phyloP scores from a whole-genome alignment of 2,888 invertebrate genomes.

The Glaucopsyche alexis region DNA sequence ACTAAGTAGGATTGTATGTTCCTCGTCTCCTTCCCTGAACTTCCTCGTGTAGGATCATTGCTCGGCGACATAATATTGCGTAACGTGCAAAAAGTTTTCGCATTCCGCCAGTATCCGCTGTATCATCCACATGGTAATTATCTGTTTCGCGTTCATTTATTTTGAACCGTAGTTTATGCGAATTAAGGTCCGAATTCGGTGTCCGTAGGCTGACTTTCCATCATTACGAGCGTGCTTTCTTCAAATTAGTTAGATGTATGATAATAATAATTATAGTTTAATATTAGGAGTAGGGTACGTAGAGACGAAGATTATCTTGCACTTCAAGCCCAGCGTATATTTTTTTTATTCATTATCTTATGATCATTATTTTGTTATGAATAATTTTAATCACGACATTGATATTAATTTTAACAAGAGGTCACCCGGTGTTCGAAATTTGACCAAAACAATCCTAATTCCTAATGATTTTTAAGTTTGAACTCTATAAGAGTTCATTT shows the following conservation, averaged over 20 bases:
- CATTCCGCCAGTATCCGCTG: constrained; percentile 10
- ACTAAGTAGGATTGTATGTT: too few species aligned
- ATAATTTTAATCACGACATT: too few species aligned
- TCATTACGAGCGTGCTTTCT: constrained; percentile 17
- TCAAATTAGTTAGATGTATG: constrained; percentile 18
- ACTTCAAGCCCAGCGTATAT: neutral
- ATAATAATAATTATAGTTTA: constrained; percentile 3
- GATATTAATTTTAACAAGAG: too few species aligned
- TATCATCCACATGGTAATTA: constrained; percentile 17
- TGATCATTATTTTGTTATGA: too few species aligned
- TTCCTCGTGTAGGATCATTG: neutral
- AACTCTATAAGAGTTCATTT: too few species aligned
- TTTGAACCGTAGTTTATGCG: neutral
- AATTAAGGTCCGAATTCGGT: neutral
- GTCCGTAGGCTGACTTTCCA: neutral
- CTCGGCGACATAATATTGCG: neutral
- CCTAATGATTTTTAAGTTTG: too few species aligned
- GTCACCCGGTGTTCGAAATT: too few species aligned
- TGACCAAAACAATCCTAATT: too few species aligned
- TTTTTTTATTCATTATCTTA: too few species aligned
- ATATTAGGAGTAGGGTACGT: neutral
- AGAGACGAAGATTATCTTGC: neutral
- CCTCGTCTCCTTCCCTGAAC: neutral
- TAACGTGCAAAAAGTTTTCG: neutral
- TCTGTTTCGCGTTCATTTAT: neutral